A percentile compares a stretch with the other conserved stretches of the same genome.
Conservation (phyloP, 30 jellyfish, hydroid and myxozoan species). For the Rhopilema esculentum region DNA sequence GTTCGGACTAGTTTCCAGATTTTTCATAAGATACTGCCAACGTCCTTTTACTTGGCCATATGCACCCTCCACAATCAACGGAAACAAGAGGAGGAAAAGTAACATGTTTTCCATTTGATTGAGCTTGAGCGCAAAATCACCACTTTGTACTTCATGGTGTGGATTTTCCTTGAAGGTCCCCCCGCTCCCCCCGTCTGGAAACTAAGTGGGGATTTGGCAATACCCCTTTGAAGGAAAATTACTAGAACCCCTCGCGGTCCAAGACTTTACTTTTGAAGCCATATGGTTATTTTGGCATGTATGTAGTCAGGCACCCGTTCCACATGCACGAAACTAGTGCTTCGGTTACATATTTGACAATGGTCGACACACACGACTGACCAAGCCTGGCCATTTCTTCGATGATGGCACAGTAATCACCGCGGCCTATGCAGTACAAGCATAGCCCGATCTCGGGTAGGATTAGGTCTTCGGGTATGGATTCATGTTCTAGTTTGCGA, state of each 20-base stretch:
- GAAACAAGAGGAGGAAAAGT: neutral
- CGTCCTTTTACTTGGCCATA: conserved; percentile 30
- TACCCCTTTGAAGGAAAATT: conserved; percentile 15
- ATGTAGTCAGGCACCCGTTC: neutral
- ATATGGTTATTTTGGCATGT: neutral
- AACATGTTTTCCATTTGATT: neutral
- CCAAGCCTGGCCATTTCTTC: conserved; percentile 46
- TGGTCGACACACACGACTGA: conserved; percentile 19
- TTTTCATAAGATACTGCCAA: conserved; percentile 5
- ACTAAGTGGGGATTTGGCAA: conserved; percentile 27
- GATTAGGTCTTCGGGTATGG: conserved; percentile 20
- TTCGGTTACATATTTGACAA: conserved; percentile 15
- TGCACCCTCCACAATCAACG: conserved; percentile 21
- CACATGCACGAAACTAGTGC: conserved; percentile 36
- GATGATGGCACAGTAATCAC: conserved; percentile 19
- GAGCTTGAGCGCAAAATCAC: neutral
- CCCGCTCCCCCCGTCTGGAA: conserved; percentile 18
- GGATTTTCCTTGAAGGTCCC: neutral
- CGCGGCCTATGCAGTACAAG: conserved; percentile 32
- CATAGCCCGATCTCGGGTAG: conserved; percentile 16
- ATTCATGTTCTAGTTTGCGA: conserved; percentile 5
- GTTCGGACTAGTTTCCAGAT: conserved; percentile 6
- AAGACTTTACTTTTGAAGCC: conserved; percentile 1
- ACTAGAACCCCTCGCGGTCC: conserved; percentile 17
- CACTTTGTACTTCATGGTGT: neutral